phyloP scores from a whole-genome alignment of 2,113 vertebrate species.

The Craseonycteris thonglongyai region DNA sequence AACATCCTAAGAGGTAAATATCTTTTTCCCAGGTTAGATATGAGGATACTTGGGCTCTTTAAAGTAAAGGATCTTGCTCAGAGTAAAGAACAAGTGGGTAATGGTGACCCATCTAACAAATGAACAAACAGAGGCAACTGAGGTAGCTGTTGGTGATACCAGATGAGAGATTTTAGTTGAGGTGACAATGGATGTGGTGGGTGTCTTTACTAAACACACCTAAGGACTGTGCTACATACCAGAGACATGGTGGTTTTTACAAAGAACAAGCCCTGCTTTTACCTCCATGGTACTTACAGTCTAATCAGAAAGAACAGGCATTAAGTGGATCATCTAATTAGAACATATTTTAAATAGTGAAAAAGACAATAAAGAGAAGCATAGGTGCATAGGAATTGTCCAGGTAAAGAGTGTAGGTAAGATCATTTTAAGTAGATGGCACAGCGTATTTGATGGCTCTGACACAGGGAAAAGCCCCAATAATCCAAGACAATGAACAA shows the following conservation, averaged over 20 bases:
- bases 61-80: background rate
- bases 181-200: background rate
- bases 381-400: background rate
- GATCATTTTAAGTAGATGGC: background rate
- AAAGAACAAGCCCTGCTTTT: background rate
- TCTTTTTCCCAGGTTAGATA: background rate
- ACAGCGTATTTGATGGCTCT: background rate
- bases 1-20: background rate
- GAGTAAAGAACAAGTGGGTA: background rate
- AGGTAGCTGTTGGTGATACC: background rate
- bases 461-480: background rate
- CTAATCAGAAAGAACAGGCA: background rate
- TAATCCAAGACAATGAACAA: background rate
- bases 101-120: background rate
- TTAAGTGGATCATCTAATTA: background rate
- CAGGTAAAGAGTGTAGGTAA: background rate
- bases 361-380: background rate
- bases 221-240: background rate
- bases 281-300: background rate
- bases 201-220: background rate
- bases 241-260: background rate
- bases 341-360: background rate
- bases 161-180: background rate
- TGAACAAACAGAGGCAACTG: background rate
- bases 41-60: background rate